These are phyloP conservation scores for Gryllus bimaculatus DNA, from an alignment of 1,140 invertebrate genomes.

Conservation along the genomic window DNA sequence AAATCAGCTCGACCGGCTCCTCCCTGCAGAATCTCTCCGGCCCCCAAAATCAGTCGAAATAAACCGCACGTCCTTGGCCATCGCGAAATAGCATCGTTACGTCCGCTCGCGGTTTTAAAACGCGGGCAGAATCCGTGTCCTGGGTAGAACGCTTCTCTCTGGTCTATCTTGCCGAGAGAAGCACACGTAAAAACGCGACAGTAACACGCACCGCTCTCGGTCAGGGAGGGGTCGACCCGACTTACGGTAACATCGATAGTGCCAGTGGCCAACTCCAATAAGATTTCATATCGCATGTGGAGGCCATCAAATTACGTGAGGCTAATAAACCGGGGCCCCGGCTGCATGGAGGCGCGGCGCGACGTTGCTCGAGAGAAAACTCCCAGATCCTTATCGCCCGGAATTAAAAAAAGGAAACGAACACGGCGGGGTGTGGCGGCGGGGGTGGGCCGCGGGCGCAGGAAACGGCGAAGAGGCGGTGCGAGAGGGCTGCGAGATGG, in stretches of 20 bases:
- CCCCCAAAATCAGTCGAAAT: no score
- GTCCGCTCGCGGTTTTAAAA: no score
- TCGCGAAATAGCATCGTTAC: no score
- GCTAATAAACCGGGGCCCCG: not conserved
- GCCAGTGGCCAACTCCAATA: not conserved
- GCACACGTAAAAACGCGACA: no score
- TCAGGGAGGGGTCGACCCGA: not conserved
- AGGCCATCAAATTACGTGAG: constrained; percentile 1
- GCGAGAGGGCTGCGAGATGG: not conserved
- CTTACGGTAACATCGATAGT: not conserved
- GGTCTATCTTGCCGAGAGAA: no score
- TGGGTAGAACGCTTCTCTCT: no score
- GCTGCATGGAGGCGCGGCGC: no score
- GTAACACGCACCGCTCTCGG: no score
- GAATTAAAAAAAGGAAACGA: not conserved
- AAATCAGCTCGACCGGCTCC: no score
- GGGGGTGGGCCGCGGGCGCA: not conserved
- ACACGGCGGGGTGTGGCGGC: not conserved
- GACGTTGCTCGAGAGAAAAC: not conserved
- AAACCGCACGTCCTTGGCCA: no score
- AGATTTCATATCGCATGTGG: constrained; percentile 1
- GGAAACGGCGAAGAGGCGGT: not conserved
- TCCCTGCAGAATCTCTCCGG: no score
- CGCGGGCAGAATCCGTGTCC: no score
- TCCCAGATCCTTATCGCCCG: not conserved